Percentiles rank a stretch among this genome's conserved stretches.
These are phyloP conservation scores for Columba janthina DNA, from an alignment of 2,113 vertebrate genomes.

Conservation along the genomic window DNA sequence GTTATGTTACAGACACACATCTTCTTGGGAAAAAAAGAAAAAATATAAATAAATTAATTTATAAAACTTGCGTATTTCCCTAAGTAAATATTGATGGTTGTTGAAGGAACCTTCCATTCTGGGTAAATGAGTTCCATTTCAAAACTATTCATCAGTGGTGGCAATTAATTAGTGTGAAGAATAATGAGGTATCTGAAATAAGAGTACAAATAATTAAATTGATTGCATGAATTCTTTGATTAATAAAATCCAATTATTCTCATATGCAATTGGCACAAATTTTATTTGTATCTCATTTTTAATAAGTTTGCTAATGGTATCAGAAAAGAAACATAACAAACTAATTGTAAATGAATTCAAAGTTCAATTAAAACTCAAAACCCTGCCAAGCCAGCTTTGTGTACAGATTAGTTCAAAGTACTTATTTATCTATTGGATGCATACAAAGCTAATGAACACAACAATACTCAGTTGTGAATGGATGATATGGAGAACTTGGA, in stretches of 20 bases:
- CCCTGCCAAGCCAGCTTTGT: slow-evolving; percentile 30
- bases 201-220: slow-evolving; percentile 62
- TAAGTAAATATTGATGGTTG: not conserved
- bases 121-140: not conserved
- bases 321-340: slow-evolving; percentile 69
- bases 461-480: not conserved
- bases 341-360: slow-evolving; percentile 57
- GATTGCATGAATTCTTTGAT: slow-evolving; percentile 66
- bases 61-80: not conserved
- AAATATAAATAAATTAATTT: not conserved
- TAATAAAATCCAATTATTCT: slow-evolving; percentile 77
- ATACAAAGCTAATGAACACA: not conserved
- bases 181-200: slow-evolving; percentile 67
- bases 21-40: not conserved
- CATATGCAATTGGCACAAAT: slow-evolving; percentile 62
- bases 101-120: slow-evolving; percentile 14
- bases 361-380: slow-evolving; percentile 64
- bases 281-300: slow-evolving; percentile 70
- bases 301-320: slow-evolving; percentile 67
- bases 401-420: slow-evolving; percentile 47
- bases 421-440: slow-evolving; percentile 19
- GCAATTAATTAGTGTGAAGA: slow-evolving; percentile 66
- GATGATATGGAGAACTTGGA: not conserved
- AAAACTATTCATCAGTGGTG: slow-evolving; percentile 49
- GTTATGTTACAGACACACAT: not conserved